Conservation (phyloP, 2,113 vertebrate species). For the Turnix velox region DNA sequence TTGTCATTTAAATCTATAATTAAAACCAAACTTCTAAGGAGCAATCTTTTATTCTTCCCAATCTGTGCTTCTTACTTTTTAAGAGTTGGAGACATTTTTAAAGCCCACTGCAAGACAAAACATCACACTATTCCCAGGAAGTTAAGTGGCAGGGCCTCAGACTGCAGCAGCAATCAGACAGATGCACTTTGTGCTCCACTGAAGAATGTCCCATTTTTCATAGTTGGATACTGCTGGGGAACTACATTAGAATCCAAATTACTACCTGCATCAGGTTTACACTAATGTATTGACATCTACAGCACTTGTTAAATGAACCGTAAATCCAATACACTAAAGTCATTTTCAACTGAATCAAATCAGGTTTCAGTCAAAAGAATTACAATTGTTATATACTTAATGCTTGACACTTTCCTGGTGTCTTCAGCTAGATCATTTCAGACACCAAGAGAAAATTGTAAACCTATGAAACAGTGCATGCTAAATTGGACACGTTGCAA, state of each 20-base stretch:
- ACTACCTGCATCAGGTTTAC: constrained; percentile 67
- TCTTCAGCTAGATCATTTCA: constrained; percentile 55
- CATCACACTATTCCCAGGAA: neutral
- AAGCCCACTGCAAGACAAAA: neutral
- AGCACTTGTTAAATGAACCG: constrained; percentile 69
- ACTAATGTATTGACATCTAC: constrained; percentile 69
- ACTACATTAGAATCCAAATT: constrained; percentile 74
- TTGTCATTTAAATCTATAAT: constrained; percentile 20
- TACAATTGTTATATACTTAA: constrained; percentile 56
- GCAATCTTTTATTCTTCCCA: neutral
- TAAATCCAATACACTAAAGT: constrained; percentile 69
- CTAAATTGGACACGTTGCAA: constrained; percentile 20
- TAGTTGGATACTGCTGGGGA: constrained; percentile 39
- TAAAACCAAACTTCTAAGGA: neutral
- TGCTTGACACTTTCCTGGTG: constrained; percentile 28
- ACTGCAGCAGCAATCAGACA: constrained; percentile 7
- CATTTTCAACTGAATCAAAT: constrained; percentile 72
- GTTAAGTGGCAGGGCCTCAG: neutral
- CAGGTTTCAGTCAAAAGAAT: constrained; percentile 67
- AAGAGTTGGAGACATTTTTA: neutral
- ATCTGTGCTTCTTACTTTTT: neutral
- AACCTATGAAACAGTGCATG: constrained; percentile 4
- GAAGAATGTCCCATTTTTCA: constrained; percentile 50
- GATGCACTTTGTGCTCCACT: constrained; percentile 4
- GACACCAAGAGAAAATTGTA: constrained; percentile 47